Evolutionary conservation across 2,888 invertebrate species (phyloP).

Genomic region (Brachycybe producta): DNA sequence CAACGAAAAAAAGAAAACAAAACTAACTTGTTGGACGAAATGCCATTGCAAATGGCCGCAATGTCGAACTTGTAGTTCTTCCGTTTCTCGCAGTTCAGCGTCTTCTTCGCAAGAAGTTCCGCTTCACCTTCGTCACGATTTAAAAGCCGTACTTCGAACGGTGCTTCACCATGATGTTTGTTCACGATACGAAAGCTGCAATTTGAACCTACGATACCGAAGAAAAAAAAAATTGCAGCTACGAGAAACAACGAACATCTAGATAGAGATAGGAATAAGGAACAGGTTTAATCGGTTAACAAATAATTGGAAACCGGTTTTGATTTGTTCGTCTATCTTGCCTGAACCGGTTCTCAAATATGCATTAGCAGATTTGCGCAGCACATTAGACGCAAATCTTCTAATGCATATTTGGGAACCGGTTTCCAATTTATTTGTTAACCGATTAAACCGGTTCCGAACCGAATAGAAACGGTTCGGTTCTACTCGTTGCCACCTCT

Average conservation of each 20-base stretch:
- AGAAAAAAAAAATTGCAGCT: not conserved
- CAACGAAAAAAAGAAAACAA: not conserved
- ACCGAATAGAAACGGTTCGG: too few relatives aligned
- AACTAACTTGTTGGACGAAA: conserved; percentile 59
- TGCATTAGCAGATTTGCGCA: too few relatives aligned
- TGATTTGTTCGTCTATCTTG: too few relatives aligned
- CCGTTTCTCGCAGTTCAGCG: conserved; percentile 83
- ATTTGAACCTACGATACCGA: conserved; percentile 41
- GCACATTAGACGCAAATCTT: too few relatives aligned
- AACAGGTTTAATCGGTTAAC: too few relatives aligned
- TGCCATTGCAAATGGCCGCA: conserved; percentile 79
- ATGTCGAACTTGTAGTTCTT: conserved; percentile 93
- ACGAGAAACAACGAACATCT: not conserved
- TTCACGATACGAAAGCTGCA: conserved; percentile 82
- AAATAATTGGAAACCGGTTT: too few relatives aligned
- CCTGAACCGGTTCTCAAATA: too few relatives aligned
- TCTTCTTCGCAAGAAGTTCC: conserved; percentile 65
- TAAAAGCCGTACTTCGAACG: conserved; percentile 58
- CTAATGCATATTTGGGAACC: too few relatives aligned
- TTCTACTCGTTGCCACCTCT: too few relatives aligned
- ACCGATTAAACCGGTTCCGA: too few relatives aligned
- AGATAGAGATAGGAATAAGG: not conserved
- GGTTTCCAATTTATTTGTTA: too few relatives aligned
- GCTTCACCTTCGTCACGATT: conserved; percentile 50
- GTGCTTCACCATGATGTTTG: conserved; percentile 84